These are phyloP conservation scores for Tolmerus cingulatus DNA, from an alignment of 2,888 invertebrate genomes.

Conservation along the genomic window DNA sequence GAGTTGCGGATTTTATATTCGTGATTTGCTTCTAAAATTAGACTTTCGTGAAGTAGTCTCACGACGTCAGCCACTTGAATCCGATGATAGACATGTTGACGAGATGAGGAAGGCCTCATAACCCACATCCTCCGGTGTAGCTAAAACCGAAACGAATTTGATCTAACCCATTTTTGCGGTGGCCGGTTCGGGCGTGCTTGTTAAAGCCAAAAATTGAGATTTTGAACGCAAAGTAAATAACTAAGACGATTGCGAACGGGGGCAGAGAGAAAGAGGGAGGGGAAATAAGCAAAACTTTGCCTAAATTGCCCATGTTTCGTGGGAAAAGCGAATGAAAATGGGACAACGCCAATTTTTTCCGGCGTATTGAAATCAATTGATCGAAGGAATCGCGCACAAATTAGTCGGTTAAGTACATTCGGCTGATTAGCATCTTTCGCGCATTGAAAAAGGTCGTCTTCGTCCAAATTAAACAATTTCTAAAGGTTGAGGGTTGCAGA, in stretches of 20 bases:
- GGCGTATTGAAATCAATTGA: background rate
- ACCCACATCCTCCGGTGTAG: conserved; percentile 18
- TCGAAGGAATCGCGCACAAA: background rate
- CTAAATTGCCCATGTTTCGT: background rate
- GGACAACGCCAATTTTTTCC: background rate
- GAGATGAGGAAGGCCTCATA: conserved; percentile 18
- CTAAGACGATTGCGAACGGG: background rate
- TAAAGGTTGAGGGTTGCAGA: background rate
- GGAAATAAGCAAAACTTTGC: background rate
- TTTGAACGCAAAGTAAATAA: background rate
- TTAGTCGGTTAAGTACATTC: background rate
- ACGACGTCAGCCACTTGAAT: conserved; percentile 14
- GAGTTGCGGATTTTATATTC: conserved; percentile 8
- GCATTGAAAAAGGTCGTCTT: background rate
- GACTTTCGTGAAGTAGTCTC: conserved; percentile 25
- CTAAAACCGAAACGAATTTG: background rate
- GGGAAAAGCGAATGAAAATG: background rate
- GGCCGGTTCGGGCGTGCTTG: background rate
- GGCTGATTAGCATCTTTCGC: background rate
- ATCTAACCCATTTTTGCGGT: conserved; percentile 1
- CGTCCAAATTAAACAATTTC: background rate
- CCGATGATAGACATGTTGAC: conserved; percentile 15
- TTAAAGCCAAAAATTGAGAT: background rate
- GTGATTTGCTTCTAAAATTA: conserved; percentile 27
- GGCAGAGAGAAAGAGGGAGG: background rate